Evolutionary conservation across 2,888 invertebrate species (phyloP), one percentile per base, ranked within the genome.

Genomic region (Callosobruchus maculatus): DNA sequence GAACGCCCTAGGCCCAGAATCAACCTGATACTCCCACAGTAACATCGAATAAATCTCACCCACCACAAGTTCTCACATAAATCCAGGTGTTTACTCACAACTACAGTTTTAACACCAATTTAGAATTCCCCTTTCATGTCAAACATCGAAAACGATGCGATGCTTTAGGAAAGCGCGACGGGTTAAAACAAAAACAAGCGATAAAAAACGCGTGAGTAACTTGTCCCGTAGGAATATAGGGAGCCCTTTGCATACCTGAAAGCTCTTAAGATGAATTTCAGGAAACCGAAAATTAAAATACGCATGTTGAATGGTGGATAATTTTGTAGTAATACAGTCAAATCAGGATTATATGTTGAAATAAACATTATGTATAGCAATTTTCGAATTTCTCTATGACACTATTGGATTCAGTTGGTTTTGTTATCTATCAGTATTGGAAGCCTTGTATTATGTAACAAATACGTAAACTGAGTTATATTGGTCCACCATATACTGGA

Each of bases 61-160:
- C 49, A 49, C 49, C 49, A 5, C 1, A 49, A 49, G 18, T 78
- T 78, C 79, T 68, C 79, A 78, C 80, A 79, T 80, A 77, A 80
- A 80, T 78, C 74, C 22, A 21, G 18, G 68, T 66, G 68, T 73
- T 72, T 75, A 73, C 77, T 74, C 73, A 67, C 75, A 77, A 74
- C 74, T 71, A 26, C 31, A 13, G 73, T 72, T 75, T 78, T 77
- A 76, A 76, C 76, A 77, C 74, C 75, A 74, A 76, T 78, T 78
- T 76, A 77, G 76, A 78, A 81, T 81, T 81, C 81, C 80, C 78
- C 77, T 76, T 81, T 77, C 77, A 76, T 80, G 80, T 81, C 80
- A 76, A 79, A 80, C 80, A 81, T 79, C 68, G 72, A 76, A 78
- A 80, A 79, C 80, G 78, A 73, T 75, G 76, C 75, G 77, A 80